Conservation (phyloP, 1,140 invertebrate species). For the Magallana angulata region DNA sequence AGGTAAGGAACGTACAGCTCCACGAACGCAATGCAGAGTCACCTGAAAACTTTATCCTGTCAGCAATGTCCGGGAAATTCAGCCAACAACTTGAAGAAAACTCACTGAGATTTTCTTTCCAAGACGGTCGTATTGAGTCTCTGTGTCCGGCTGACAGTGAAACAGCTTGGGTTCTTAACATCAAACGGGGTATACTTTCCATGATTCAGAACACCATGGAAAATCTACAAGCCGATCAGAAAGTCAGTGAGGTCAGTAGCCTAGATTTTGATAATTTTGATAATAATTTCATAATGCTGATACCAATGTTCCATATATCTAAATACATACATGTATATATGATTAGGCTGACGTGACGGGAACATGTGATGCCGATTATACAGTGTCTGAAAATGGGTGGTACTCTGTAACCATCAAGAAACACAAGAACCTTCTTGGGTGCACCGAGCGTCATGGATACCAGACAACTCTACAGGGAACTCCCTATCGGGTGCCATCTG, state of each 20-base stretch:
- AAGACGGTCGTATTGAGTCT: slow-evolving; percentile 81
- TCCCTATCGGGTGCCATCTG: slow-evolving; percentile 73
- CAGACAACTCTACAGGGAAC: slow-evolving; percentile 72
- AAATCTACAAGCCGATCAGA: slow-evolving; percentile 89
- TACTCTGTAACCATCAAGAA: slow-evolving; percentile 88
- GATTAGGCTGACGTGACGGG: too few species aligned
- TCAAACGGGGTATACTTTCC: slow-evolving; percentile 92
- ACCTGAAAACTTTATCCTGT: slow-evolving; percentile 42
- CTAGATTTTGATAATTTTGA: too few species aligned
- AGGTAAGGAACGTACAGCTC: slow-evolving; percentile 67
- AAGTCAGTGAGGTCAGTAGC: slow-evolving; percentile 75
- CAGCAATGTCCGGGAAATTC: slow-evolving; percentile 53
- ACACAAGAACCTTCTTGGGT: slow-evolving; percentile 87
- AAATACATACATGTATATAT: too few species aligned
- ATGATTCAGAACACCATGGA: slow-evolving; percentile 93
- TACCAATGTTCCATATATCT: too few species aligned
- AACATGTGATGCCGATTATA: too few species aligned
- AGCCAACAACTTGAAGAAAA: slow-evolving; percentile 67
- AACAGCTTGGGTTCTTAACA: slow-evolving; percentile 89
- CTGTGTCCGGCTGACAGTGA: slow-evolving; percentile 82
- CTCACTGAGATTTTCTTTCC: slow-evolving; percentile 83
- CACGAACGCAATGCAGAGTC: slow-evolving; percentile 60
- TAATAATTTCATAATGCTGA: too few species aligned
- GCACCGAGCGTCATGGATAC: slow-evolving; percentile 86
- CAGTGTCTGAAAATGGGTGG: too few species aligned